phyloP scores from a whole-genome alignment of 2,888 invertebrate genomes.

The Embidobia sp. region DNA sequence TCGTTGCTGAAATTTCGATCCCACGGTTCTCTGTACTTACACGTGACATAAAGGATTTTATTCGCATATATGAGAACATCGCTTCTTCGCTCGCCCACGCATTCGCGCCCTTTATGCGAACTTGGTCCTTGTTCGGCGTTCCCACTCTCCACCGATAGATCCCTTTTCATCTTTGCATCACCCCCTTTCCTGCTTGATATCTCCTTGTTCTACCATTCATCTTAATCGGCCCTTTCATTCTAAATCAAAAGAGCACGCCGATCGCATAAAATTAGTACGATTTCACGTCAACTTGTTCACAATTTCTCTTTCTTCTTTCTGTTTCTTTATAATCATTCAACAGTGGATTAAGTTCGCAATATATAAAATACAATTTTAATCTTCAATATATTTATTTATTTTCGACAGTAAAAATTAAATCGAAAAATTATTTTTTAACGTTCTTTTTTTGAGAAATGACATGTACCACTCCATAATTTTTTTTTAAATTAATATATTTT shows the following conservation, averaged over 20 bases:
- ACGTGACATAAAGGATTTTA: conserved; percentile 58
- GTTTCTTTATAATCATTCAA: too few relatives aligned
- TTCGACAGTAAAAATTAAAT: too few relatives aligned
- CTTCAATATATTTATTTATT: too few relatives aligned
- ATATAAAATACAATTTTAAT: too few relatives aligned
- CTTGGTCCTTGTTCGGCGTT: conserved; percentile 31
- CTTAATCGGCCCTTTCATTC: conserved; percentile 38
- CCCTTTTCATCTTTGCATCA: conserved; percentile 33
- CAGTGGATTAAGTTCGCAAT: too few relatives aligned
- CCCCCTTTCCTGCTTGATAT: conserved; percentile 11
- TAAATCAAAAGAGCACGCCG: conserved; percentile 29
- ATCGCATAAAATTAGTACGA: too few relatives aligned
- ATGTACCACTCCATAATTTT: too few relatives aligned
- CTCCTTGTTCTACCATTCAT: conserved; percentile 42
- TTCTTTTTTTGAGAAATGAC: too few relatives aligned
- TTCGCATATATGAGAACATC: conserved; percentile 56
- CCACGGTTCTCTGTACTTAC: conserved; percentile 61
- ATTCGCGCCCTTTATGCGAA: conserved; percentile 57
- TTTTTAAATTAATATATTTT: too few relatives aligned
- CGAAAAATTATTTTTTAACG: too few relatives aligned
- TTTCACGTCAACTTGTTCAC: too few relatives aligned
- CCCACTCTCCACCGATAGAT: conserved; percentile 24
- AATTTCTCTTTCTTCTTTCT: too few relatives aligned
- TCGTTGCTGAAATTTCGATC: conserved; percentile 50
- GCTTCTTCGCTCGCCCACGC: conserved; percentile 53